A percentile compares a stretch with the other conserved stretches of the same genome.
phyloP scores from a whole-genome alignment of 1,140 invertebrate genomes.

The Temnothorax curvispinosus region DNA sequence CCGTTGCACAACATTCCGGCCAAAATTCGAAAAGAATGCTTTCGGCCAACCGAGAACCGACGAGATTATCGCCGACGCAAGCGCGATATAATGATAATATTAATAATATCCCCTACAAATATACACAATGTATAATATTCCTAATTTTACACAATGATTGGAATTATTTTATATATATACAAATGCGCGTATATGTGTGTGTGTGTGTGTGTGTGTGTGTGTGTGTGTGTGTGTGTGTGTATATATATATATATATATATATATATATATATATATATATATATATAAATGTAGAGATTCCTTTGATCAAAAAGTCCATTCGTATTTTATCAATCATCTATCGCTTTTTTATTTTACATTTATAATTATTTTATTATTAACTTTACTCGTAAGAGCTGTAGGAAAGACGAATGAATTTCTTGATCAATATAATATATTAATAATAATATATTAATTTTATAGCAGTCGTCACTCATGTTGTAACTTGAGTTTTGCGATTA shows the following conservation, averaged over 20 bases:
- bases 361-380: slow-evolving; percentile 11
- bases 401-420: slow-evolving; percentile 44
- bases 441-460: slow-evolving; percentile 79
- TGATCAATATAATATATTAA: slow-evolving; percentile 56
- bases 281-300: slow-evolving; percentile 9
- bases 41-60: slow-evolving; percentile 62
- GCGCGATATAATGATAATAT: slow-evolving; percentile 59
- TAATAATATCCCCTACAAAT: slow-evolving; percentile 74
- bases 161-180: slow-evolving; percentile 38
- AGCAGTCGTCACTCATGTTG: slow-evolving; percentile 80
- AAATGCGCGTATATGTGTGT: slow-evolving; percentile 10
- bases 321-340: neutral
- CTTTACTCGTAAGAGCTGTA: neutral
- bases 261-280: slow-evolving; percentile 70
- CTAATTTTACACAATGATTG: slow-evolving; percentile 51
- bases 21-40: neutral
- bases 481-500: slow-evolving; percentile 73
- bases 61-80: slow-evolving; percentile 50
- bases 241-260: slow-evolving; percentile 56
- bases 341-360: neutral
- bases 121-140: slow-evolving; percentile 48
- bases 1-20: slow-evolving; percentile 39
- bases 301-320: slow-evolving; percentile 36
- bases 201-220: slow-evolving; percentile 17
- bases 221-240: slow-evolving; percentile 39